Percentiles rank a stretch among this genome's conserved stretches.
Conservation (phyloP, 2,888 invertebrate genomes). For the Dioctria linearis region DNA sequence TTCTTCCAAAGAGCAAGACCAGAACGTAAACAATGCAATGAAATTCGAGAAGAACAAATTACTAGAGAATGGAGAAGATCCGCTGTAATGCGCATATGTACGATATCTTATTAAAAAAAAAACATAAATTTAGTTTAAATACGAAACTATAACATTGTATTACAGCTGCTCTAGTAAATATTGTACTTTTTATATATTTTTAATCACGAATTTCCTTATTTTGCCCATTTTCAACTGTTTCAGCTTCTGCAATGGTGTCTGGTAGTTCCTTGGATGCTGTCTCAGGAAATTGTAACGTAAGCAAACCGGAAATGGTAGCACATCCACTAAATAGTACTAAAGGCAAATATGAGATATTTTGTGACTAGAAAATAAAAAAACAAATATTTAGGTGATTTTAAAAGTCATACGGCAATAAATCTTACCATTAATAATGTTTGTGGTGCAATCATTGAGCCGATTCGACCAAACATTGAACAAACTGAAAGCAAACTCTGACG, state of each 20-base stretch:
- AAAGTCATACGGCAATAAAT: not conserved
- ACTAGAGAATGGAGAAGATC: not conserved
- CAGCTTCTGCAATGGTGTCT: constrained; percentile 76
- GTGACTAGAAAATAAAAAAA: constrained; percentile 61
- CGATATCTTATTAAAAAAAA: constrained; percentile 3
- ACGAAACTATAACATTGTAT: constrained; percentile 5
- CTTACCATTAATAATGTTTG: constrained; percentile 76
- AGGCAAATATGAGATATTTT: constrained; percentile 72
- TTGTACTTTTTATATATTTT: constrained; percentile 16
- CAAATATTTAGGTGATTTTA: not conserved
- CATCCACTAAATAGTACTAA: constrained; percentile 75
- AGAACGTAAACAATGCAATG: not conserved
- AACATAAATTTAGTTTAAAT: constrained; percentile 17
- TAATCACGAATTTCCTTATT: constrained; percentile 49
- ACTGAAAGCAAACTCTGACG: constrained; percentile 78
- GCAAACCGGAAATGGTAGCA: constrained; percentile 74
- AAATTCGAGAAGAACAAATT: constrained; percentile 43
- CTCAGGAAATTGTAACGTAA: constrained; percentile 77
- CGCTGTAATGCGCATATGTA: not conserved
- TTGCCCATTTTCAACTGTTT: constrained; percentile 68
- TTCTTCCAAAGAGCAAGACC: constrained; percentile 17
- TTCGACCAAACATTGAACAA: constrained; percentile 79
- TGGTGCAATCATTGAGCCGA: constrained; percentile 81
- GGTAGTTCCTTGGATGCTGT: constrained; percentile 76
- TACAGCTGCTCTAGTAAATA: constrained; percentile 5